Evolutionary conservation across 2,797 vertebrate genomes (phyloP), one percentile per base, ranked within the genome.

Genomic region (Falco concolor): DNA sequence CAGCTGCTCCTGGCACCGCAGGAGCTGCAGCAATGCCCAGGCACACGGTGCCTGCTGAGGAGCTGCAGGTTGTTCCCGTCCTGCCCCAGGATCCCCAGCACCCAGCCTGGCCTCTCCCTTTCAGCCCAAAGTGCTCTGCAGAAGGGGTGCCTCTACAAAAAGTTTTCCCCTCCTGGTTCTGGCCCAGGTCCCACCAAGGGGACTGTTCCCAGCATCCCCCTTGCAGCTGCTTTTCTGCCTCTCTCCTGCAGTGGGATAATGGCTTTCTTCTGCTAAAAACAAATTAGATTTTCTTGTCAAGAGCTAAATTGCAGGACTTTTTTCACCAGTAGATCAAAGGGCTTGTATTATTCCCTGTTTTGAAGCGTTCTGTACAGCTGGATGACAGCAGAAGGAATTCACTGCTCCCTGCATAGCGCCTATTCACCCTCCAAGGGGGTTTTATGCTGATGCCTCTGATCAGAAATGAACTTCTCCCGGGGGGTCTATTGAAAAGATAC

Each of bases 11-110:
- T 2, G 24, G 57, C 30, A 17, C 59, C 4, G 14, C 2, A 42
- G 42, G 42, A n/a, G 16, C 10, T 4, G 70, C 38, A 4, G 76
- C 38, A 1, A 3, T 8, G 10, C n/a, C 40, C 15, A 4, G 19
- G 34, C n/a, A 16, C 34, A 4, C 0, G 74, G 2, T 16, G 10
- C 68, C 16, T 1, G 38, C 6, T 7, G 59, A 12, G 45, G 25
- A 61, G 36, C 16, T 16, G 49, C 0, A 3, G 21, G 42, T 64
- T 18, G 3, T 13, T 16, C 25, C 18, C 11, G 52, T 13, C 4
- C 50, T 20, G 36, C 65, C n/a, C 45, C 65, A 8, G 73, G 11
- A 23, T 10, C 16, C 57, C 65, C 45, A 30, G 1, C 9, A 1
- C 81, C 19, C 45, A 9, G n/a, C 59, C 67, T 5, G 38, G 14